Evolutionary conservation across 2,113 vertebrate species (phyloP).

Genomic region (Plectropomus leopardus): DNA sequence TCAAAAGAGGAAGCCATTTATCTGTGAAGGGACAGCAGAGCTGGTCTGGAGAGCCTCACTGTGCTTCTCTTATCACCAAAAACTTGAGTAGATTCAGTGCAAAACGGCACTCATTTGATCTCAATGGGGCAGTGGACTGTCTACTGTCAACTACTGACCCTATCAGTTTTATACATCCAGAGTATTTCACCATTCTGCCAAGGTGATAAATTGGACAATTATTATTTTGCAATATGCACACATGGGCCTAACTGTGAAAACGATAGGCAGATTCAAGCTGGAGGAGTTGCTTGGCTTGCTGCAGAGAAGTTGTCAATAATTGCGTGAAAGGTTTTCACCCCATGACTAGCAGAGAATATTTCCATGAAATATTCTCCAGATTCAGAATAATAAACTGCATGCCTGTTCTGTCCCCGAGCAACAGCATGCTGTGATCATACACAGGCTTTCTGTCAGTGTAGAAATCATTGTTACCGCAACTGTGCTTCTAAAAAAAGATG

Average conservation of each 20-base stretch:
- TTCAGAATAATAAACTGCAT: slow-evolving; percentile 68
- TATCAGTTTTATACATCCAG: slow-evolving; percentile 54
- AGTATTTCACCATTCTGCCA: slow-evolving; percentile 60
- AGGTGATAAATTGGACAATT: slow-evolving; percentile 54
- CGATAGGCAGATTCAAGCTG: slow-evolving; percentile 25
- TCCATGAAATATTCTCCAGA: slow-evolving; percentile 78
- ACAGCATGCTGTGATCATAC: slow-evolving; percentile 67
- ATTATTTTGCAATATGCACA: slow-evolving; percentile 66
- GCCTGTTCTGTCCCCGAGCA: slow-evolving; percentile 65
- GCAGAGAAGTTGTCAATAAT: slow-evolving; percentile 73
- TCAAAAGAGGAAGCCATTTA: slow-evolving; percentile 82
- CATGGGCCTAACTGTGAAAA: slow-evolving; percentile 46
- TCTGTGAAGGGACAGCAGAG: slow-evolving; percentile 73
- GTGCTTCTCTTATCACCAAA: slow-evolving; percentile 76
- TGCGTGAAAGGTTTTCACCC: slow-evolving; percentile 68
- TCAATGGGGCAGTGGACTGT: slow-evolving; percentile 67
- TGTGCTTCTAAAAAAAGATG: slow-evolving; percentile 73
- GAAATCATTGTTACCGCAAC: slow-evolving; percentile 75
- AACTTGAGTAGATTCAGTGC: slow-evolving; percentile 63
- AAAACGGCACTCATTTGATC: slow-evolving; percentile 76
- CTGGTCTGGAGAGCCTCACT: slow-evolving; percentile 82
- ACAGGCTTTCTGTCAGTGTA: slow-evolving; percentile 71
- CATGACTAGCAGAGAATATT: slow-evolving; percentile 62
- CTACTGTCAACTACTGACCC: slow-evolving; percentile 69
- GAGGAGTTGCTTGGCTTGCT: slow-evolving; percentile 59